Evolutionary conservation across 2,113 vertebrate species (phyloP), one percentile per base, ranked within the genome.

Genomic region (Onychorhynchus coronatus): DNA sequence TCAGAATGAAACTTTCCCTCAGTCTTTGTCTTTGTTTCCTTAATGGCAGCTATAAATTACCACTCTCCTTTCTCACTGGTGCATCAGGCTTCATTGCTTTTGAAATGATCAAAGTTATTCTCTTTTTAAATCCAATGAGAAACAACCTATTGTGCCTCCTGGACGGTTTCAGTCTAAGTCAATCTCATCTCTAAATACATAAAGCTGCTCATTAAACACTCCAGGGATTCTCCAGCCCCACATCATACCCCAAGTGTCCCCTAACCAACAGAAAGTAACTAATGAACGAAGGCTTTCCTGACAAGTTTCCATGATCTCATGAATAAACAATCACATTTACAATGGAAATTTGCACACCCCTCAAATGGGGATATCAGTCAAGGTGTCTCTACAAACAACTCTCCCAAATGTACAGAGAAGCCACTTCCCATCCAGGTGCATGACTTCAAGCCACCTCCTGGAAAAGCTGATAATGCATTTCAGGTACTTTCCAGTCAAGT

Each of bases 41-140:
- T 98, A 98, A 98, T 97, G 94, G 98, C 84, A 91, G 97, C 97
- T 98, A 98, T 98, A 98, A 98, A 98, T 98, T 98, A 98, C 87
- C 10, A 27, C 93, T 91, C 91, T 56, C 96, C 92, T 97, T 98
- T 98, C 88, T 97, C 96, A 79, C 65, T 52, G 39, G 70, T 94
- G 94, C 94, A 98, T 96, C 97, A 97, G 95, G 97, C 98, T 98
- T 98, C 97, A 97, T 81, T 98, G 97, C 97, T 97, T 98, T 97
- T 97, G 97, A 98, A 98, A 98, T 92, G 97, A 98, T 98, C 98
- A 97, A 98, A 98, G 98, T 98, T 97, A 97, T 95, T 97, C 96
- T 93, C 96, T 97, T 97, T 95, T 90, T 96, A 97, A 97, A 97
- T 97, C 97, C 97, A 93, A 65, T 84, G 92, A 95, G 87, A 97